Evolutionary conservation across 2,113 vertebrate species (phyloP).

Genomic region (Nibea albiflora): DNA sequence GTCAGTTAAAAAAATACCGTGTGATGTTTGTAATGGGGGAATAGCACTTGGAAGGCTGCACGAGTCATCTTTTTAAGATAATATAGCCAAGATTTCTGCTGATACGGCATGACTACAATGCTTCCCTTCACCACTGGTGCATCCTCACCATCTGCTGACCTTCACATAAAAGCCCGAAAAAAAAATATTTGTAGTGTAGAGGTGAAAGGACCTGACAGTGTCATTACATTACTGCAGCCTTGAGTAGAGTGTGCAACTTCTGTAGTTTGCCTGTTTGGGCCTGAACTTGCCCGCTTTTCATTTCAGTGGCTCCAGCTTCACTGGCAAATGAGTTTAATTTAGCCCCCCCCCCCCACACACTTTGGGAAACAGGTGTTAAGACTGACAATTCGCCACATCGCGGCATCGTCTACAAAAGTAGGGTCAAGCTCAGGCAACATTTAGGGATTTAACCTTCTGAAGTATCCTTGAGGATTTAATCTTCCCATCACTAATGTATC

Average conservation of each 20-base stretch:
- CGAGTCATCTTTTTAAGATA: background rate
- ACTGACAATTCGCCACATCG: background rate
- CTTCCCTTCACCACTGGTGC: conserved; percentile 7
- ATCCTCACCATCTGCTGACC: conserved; percentile 58
- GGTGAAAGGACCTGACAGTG: conserved; percentile 26
- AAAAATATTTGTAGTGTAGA: conserved; percentile 31
- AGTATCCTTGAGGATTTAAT: conserved; percentile 40
- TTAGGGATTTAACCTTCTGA: background rate
- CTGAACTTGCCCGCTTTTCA: background rate
- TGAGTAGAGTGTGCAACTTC: background rate
- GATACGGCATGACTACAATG: background rate
- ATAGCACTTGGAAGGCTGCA: background rate
- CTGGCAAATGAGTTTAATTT: conserved; percentile 3
- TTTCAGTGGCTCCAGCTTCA: conserved; percentile 7
- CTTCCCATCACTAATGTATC: conserved; percentile 24
- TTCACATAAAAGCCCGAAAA: conserved; percentile 31
- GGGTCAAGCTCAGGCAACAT: conserved; percentile 4
- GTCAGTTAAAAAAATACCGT: background rate
- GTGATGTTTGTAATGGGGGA: background rate
- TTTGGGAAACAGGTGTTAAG: conserved; percentile 2
- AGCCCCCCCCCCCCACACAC: too few relatives aligned
- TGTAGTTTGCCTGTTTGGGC: background rate
- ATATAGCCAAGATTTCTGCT: conserved; percentile 3
- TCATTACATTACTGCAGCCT: background rate
- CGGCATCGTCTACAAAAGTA: background rate